Evolutionary conservation across 2,888 invertebrate genomes (phyloP).

Genomic region (Acleris holmiana): DNA sequence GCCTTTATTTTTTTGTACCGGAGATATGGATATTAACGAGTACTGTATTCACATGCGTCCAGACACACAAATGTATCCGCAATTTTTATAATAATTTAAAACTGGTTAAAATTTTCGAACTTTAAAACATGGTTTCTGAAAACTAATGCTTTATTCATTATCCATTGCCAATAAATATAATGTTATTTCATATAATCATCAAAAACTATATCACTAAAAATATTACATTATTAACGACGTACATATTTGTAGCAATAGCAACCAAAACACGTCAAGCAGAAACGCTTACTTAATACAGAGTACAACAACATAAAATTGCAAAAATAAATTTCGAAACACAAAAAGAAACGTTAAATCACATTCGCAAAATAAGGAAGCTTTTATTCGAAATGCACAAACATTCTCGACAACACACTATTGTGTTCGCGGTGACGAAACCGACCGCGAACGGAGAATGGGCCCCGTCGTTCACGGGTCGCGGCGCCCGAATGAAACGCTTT

Average conservation of each 20-base stretch:
- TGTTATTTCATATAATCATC: no score
- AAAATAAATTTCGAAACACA: constrained; percentile 21
- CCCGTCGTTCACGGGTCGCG: constrained; percentile 61
- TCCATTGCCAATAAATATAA: no score
- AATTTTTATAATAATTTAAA: no score
- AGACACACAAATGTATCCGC: no score
- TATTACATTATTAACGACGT: no score
- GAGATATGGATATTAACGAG: no score
- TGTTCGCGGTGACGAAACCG: constrained; percentile 27
- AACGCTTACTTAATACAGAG: constrained; percentile 8
- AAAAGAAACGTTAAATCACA: constrained; percentile 36
- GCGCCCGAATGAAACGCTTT: constrained; percentile 56
- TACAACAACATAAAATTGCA: constrained; percentile 9
- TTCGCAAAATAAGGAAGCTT: constrained; percentile 33
- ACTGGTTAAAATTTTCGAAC: no score
- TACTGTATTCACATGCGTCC: no score
- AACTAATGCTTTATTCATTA: no score
- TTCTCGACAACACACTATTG: constrained; percentile 31
- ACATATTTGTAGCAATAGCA: constrained; percentile 5
- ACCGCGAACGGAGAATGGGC: constrained; percentile 45
- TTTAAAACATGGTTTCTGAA: no score
- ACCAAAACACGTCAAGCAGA: constrained; percentile 14
- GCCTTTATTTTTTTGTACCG: no score
- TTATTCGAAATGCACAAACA: constrained; percentile 44
- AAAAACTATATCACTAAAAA: no score